These are phyloP conservation scores for Lemur catta DNA, from an alignment of 2,797 vertebrate species.

Conservation along the genomic window DNA sequence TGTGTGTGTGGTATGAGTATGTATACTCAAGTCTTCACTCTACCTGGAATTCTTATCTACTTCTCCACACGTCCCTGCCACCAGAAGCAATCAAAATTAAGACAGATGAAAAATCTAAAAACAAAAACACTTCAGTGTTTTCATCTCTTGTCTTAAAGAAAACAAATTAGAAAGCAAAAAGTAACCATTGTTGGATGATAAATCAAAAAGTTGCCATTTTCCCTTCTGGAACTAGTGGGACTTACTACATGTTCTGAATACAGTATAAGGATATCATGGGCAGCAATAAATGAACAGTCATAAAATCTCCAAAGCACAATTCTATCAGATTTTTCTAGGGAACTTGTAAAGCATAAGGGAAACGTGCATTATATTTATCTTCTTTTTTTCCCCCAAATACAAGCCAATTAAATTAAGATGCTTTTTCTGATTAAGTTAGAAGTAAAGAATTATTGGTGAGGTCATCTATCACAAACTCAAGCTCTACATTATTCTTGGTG, in stretches of 20 bases:
- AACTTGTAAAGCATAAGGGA: not conserved
- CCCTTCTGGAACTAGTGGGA: not conserved
- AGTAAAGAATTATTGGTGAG: not conserved
- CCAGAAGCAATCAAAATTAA: constrained; percentile 1
- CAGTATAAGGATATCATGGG: not conserved
- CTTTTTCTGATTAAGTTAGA: not conserved
- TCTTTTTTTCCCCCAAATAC: not conserved
- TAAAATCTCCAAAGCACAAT: not conserved
- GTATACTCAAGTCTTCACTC: not conserved
- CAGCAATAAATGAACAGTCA: not conserved
- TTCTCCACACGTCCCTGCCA: not conserved
- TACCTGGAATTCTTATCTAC: not conserved
- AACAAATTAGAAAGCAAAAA: not conserved
- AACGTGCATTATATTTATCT: not conserved
- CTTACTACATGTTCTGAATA: not conserved
- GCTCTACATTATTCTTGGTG: not conserved
- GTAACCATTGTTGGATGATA: not conserved
- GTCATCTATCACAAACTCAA: not conserved
- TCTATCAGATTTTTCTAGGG: not conserved
- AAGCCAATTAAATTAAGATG: not conserved
- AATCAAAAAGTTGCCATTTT: not conserved
- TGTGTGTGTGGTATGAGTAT: too few species aligned
- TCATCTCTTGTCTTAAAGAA: not conserved
- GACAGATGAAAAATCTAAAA: not conserved
- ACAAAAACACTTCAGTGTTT: not conserved